A percentile compares a stretch with the other conserved stretches of the same genome.
Evolutionary conservation across 2,113 vertebrate species (phyloP).

Genomic region (Gymnocephalus cernua): DNA sequence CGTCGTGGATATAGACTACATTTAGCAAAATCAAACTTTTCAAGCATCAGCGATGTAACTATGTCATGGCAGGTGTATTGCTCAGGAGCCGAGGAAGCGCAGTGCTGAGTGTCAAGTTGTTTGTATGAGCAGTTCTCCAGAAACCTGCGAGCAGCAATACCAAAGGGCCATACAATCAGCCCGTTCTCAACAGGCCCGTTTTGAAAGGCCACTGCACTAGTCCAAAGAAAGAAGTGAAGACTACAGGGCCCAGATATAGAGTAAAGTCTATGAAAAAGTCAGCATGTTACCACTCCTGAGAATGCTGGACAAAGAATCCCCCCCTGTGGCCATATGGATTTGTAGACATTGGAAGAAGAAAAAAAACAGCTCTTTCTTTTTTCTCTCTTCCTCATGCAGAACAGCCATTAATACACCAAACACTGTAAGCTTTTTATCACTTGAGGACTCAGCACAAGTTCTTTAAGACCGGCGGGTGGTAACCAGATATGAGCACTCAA

Average conservation of each 20-base stretch:
- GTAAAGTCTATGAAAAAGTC: background rate
- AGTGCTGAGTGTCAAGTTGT: too few relatives aligned
- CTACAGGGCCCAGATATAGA: too few relatives aligned
- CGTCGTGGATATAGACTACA: too few relatives aligned
- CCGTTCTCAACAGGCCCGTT: too few relatives aligned
- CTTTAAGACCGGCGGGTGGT: conserved; percentile 34
- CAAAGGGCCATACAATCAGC: too few relatives aligned
- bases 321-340: background rate
- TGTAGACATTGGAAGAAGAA: background rate
- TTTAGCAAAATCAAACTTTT: too few relatives aligned
- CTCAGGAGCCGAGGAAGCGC: too few relatives aligned
- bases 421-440: conserved; percentile 49
- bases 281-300: conserved; percentile 9
- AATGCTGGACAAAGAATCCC: background rate
- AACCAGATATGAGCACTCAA: conserved; percentile 39
- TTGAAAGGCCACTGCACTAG: too few relatives aligned
- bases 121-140: too few relatives aligned
- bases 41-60: too few relatives aligned
- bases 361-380: background rate
- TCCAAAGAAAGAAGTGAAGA: background rate
- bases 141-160: too few relatives aligned
- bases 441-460: conserved; percentile 39
- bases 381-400: conserved; percentile 2
- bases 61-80: too few relatives aligned
- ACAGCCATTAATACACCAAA: conserved; percentile 28